Evolutionary conservation across 2,797 vertebrate species (phyloP).

Genomic region (Sarcophilus harrisii): DNA sequence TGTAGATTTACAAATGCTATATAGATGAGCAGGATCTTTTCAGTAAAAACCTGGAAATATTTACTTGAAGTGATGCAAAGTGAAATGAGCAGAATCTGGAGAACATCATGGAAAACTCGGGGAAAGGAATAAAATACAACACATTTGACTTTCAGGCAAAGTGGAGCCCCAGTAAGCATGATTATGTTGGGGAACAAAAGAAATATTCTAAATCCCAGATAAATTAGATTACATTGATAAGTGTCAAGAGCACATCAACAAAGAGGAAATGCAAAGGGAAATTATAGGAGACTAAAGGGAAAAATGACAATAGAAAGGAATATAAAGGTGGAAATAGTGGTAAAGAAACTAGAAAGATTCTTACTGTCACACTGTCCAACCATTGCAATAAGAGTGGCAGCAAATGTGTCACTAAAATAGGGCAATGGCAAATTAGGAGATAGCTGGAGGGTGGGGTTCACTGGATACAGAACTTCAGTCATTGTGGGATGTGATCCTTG

Average conservation of each 20-base stretch:
- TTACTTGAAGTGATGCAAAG: not conserved
- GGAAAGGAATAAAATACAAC: not conserved
- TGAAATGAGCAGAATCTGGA: not conserved
- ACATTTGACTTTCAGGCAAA: not conserved
- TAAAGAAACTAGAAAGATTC: not conserved
- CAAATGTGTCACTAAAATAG: not conserved
- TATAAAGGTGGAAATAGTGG: not conserved
- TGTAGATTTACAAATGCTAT: not conserved
- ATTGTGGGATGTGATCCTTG: not conserved
- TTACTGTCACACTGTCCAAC: not conserved
- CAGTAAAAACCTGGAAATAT: not conserved
- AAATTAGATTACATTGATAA: not conserved
- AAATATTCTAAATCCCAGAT: not conserved
- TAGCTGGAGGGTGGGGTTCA: not conserved
- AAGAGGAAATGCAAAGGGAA: not conserved
- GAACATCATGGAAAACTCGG: not conserved
- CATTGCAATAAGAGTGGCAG: not conserved
- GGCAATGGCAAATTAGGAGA: not conserved
- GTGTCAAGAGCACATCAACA: not conserved
- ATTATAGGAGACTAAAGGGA: not conserved
- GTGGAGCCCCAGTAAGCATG: not conserved
- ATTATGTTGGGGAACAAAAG: not conserved
- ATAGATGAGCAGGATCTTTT: not conserved
- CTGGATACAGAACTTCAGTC: not conserved
- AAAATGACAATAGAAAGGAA: not conserved